These are phyloP conservation scores for Parnassius apollo DNA, from an alignment of 2,888 invertebrate genomes.

Conservation along the genomic window DNA sequence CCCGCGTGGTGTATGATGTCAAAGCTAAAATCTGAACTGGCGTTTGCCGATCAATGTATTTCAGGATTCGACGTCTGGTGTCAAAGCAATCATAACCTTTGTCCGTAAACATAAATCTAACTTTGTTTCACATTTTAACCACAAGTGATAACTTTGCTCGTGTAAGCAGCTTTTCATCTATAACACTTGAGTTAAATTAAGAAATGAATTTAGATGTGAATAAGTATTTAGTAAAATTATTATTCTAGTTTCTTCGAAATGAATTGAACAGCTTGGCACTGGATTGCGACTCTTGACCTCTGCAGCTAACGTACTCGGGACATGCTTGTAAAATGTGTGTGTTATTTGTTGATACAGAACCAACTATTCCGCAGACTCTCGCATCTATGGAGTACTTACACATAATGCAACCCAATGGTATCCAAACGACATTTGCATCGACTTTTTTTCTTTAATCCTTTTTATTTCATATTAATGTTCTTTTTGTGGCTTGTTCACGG, in stretches of 20 bases:
- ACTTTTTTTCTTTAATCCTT: constrained; percentile 45
- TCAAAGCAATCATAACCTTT: constrained; percentile 6
- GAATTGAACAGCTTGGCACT: constrained; percentile 26
- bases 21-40: constrained; percentile 46
- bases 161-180: too few relatives aligned
- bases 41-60: constrained; percentile 33
- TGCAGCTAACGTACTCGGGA: constrained; percentile 37
- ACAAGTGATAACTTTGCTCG: too few relatives aligned
- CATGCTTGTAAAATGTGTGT: constrained; percentile 74
- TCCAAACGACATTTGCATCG: constrained; percentile 68
- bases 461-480: constrained; percentile 42
- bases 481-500: constrained; percentile 48
- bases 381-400: constrained; percentile 79
- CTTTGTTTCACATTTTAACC: too few relatives aligned
- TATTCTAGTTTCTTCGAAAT: not conserved
- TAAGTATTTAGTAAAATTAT: too few relatives aligned
- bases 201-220: too few relatives aligned
- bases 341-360: constrained; percentile 78
- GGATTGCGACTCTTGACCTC: constrained; percentile 29
- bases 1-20: constrained; percentile 52
- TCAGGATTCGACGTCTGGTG: constrained; percentile 18
- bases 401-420: constrained; percentile 79
- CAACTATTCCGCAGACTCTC: constrained; percentile 77
- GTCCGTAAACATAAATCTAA: too few relatives aligned
- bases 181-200: too few relatives aligned